Evolutionary conservation across 2,113 vertebrate species (phyloP), one percentile per base, ranked within the genome.

Genomic region (Caretta caretta): DNA sequence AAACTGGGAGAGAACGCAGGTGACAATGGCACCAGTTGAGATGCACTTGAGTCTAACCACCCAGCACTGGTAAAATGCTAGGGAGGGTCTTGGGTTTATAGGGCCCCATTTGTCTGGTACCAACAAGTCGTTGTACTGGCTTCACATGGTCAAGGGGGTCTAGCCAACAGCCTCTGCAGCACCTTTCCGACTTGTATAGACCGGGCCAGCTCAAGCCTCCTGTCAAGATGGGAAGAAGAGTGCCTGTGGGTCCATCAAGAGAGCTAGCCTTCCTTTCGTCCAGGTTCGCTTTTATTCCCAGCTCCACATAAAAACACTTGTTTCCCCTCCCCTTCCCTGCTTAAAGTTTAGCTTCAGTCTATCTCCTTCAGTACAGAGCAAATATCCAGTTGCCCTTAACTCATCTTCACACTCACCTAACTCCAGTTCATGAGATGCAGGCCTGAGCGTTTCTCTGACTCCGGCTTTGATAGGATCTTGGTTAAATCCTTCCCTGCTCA

Each of bases 391-490:
- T 81, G 93, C 90, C 93, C 85, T 78, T 9, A 83, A 84, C 93
- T 95, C 91, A 46, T 38, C 1, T 20, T 35, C 93, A 84, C 94
- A 49, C 42, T 80, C 83, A 10, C 82, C 86, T 29, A 65, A n/a
- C 54, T 59, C 80, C 78, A 25, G 22, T 93, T 49, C 53, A 86
- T 57, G 94, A 90, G 94, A 90, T 82, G 72, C 92, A 95, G 93
- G 78, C 29, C 92, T 90, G 51, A 1, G 59, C 50, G 69, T 84
- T 86, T 25, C 62, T 69, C 54, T 24, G 48, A 4, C 13, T 78
- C 4, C 54, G 59, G 88, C 69, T 89, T 38, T 69, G 72, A 29
- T 10, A 35, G 27, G 25, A 35, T 62, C 76, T 53, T 76, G 81
- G 17, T 12, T 82, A 24, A 92, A 56, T 31, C 90, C 31, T 88